phyloP scores from a whole-genome alignment of 2,888 invertebrate species.

The Augochlorella aurata region DNA sequence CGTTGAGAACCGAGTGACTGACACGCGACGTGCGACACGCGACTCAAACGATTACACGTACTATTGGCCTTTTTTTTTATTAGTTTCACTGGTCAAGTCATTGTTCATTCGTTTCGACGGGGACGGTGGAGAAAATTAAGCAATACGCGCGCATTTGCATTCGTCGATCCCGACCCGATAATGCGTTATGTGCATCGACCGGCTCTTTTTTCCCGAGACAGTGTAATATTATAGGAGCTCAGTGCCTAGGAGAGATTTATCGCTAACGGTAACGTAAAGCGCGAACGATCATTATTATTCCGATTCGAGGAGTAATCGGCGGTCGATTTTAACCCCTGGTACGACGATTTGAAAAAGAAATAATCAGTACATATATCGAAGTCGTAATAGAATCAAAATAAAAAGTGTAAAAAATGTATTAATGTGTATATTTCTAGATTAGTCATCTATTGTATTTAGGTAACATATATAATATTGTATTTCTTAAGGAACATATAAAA shows the following conservation, averaged over 20 bases:
- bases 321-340: background rate
- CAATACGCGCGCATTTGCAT: constrained; percentile 33
- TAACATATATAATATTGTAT: no score
- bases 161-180: constrained; percentile 21
- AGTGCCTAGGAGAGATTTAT: constrained; percentile 3
- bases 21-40: background rate
- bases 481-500: no score
- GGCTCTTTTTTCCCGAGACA: background rate
- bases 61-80: background rate
- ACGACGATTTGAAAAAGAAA: no score
- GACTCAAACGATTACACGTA: background rate
- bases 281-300: constrained; percentile 6
- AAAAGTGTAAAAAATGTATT: no score
- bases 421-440: no score
- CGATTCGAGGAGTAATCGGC: background rate
- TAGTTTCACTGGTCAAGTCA: background rate
- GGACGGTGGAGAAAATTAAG: constrained; percentile 22
- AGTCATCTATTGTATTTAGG: no score
- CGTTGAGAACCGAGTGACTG: background rate
- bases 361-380: no score
- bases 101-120: background rate
- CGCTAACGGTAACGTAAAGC: constrained; percentile 13
- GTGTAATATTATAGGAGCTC: background rate
- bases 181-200: background rate
- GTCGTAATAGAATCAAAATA: no score